A percentile compares a stretch with the other conserved stretches of the same genome.
Conservation (phyloP, 2,113 vertebrate species). For the Dicentrarchus labrax region DNA sequence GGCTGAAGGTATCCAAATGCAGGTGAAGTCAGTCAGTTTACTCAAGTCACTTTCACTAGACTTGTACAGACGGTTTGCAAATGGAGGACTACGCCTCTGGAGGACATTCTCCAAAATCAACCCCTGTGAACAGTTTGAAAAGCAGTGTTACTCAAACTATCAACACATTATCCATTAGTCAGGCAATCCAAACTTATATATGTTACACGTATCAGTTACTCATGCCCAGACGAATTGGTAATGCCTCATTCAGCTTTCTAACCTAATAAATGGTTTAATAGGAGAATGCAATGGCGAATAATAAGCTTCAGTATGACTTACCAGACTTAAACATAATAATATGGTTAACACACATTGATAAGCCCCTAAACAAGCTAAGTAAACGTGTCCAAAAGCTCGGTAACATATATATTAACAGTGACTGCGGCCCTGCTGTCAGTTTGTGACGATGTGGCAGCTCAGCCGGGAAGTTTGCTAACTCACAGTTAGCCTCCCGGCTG, state of each 20-base stretch:
- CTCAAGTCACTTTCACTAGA: not conserved
- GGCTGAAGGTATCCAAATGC: slow-evolving; percentile 62
- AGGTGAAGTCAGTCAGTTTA: not conserved
- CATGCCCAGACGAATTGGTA: not conserved
- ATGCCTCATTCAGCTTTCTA: not conserved
- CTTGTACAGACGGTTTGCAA: not conserved
- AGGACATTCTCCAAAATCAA: slow-evolving; percentile 50
- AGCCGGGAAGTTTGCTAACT: slow-evolving; percentile 59
- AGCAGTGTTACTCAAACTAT: not conserved
- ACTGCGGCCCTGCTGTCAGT: slow-evolving; percentile 17
- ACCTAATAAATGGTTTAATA: not conserved
- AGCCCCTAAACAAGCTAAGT: not conserved
- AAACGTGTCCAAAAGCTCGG: not conserved
- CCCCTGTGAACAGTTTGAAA: slow-evolving; percentile 63
- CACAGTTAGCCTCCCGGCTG: slow-evolving; percentile 17
- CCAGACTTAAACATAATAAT: not conserved
- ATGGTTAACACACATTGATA: not conserved
- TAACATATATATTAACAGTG: not conserved
- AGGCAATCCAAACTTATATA: not conserved
- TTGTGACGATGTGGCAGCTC: slow-evolving; percentile 77
- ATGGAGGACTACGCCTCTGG: slow-evolving; percentile 34
- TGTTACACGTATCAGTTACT: not conserved
- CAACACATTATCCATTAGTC: not conserved
- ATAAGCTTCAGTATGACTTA: not conserved
- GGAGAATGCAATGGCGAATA: not conserved